A percentile compares a stretch with the other conserved stretches of the same genome.
Conservation (phyloP, 1,140 invertebrate species). For the Drosophila funebris region DNA sequence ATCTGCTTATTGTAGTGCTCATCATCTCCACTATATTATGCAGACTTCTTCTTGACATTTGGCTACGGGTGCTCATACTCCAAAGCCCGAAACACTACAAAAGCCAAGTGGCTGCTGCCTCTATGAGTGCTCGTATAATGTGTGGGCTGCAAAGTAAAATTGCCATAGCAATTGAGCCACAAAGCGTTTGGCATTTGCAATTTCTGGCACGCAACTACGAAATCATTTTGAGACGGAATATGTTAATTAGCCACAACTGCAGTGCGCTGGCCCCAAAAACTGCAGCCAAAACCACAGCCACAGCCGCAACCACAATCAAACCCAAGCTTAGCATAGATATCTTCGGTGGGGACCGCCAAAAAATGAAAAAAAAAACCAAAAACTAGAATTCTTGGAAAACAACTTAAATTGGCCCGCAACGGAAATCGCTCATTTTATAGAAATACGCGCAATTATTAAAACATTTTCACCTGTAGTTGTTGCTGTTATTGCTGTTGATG, state of each 20-base stretch:
- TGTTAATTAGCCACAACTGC: constrained; percentile 63
- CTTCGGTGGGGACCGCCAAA: constrained; percentile 11
- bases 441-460: constrained; percentile 79
- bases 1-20: constrained; percentile 35
- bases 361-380: constrained; percentile 27
- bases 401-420: constrained; percentile 65
- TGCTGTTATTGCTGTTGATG: not conserved
- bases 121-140: not conserved
- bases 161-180: constrained; percentile 69
- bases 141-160: constrained; percentile 45
- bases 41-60: constrained; percentile 78
- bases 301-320: not conserved
- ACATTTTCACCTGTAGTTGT: constrained; percentile 68
- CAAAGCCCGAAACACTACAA: not conserved
- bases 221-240: constrained; percentile 72
- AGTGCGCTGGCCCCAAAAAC: constrained; percentile 15
- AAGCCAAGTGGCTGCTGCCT: constrained; percentile 8
- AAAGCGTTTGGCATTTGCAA: constrained; percentile 76
- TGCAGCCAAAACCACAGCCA: constrained; percentile 32
- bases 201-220: constrained; percentile 74
- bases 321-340: constrained; percentile 2
- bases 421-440: constrained; percentile 77
- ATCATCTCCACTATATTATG: constrained; percentile 29
- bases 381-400: constrained; percentile 32
- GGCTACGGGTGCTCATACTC: not conserved